Conservation (phyloP, 92 coral and sea anemone species). For the Umimayanthus chanpuru region DNA sequence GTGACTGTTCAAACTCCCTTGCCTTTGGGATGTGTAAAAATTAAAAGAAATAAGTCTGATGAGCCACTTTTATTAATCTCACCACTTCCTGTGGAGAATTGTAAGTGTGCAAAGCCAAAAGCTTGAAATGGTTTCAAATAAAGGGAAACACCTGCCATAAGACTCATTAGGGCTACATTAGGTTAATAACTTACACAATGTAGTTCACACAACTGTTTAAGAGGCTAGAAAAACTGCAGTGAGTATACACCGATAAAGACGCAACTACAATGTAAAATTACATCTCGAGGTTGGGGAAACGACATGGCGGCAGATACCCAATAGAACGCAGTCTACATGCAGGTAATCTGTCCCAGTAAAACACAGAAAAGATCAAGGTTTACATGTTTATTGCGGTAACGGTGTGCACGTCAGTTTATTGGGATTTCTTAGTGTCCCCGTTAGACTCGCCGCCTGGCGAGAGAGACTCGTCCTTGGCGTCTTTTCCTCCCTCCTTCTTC, state of each 20-base stretch:
- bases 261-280: not conserved
- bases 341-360: not conserved
- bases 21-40: too few relatives aligned
- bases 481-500: conserved; percentile 3
- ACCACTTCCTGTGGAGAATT: too few relatives aligned
- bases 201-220: not conserved
- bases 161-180: too few relatives aligned
- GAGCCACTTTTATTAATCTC: too few relatives aligned
- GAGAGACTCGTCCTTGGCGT: conserved; percentile 1
- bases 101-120: too few relatives aligned
- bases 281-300: not conserved
- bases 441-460: conserved; percentile 14
- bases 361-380: not conserved
- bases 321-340: not conserved
- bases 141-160: too few relatives aligned
- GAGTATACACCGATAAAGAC: not conserved
- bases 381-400: not conserved
- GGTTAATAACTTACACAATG: too few relatives aligned
- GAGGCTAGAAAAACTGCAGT: not conserved
- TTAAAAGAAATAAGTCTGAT: too few relatives aligned
- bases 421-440: conserved; percentile 37
- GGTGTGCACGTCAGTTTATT: conserved; percentile 12
- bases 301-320: not conserved
- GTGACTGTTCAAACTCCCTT: too few relatives aligned
- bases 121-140: too few relatives aligned